These are phyloP conservation scores for Hymenopus coronatus DNA, from an alignment of 2,888 invertebrate species.

Conservation along the genomic window DNA sequence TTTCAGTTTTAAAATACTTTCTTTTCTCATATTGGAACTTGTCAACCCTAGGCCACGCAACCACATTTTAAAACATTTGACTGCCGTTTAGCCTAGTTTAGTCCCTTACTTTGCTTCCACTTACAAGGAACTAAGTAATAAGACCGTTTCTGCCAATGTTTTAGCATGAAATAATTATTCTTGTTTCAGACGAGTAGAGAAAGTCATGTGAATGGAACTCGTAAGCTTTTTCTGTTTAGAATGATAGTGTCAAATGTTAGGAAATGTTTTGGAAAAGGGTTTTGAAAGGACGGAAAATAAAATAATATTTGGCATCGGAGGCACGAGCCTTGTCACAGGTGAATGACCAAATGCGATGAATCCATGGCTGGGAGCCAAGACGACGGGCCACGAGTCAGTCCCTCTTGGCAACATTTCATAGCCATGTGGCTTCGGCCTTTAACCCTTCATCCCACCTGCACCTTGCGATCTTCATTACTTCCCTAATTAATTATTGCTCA, in stretches of 20 bases:
- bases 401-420: neutral
- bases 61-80: no score
- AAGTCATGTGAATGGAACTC: no score
- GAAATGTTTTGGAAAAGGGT: neutral
- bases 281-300: neutral
- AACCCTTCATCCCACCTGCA: neutral
- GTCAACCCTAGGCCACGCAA: no score
- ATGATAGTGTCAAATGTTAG: neutral
- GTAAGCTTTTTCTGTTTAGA: no score
- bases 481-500: neutral
- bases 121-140: no score
- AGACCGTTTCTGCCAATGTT: no score
- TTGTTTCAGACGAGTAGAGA: no score
- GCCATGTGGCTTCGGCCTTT: neutral
- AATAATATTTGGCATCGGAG: neutral
- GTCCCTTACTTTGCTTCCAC: no score
- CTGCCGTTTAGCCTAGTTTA: no score
- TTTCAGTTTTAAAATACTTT: no score
- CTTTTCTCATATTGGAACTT: no score
- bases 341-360: neutral
- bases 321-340: neutral
- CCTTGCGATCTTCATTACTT: neutral
- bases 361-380: neutral
- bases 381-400: neutral
- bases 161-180: no score